Base-by-base conservation (phyloP, 2,888 invertebrate genomes). In the Linnaemya vulpina region DNA sequence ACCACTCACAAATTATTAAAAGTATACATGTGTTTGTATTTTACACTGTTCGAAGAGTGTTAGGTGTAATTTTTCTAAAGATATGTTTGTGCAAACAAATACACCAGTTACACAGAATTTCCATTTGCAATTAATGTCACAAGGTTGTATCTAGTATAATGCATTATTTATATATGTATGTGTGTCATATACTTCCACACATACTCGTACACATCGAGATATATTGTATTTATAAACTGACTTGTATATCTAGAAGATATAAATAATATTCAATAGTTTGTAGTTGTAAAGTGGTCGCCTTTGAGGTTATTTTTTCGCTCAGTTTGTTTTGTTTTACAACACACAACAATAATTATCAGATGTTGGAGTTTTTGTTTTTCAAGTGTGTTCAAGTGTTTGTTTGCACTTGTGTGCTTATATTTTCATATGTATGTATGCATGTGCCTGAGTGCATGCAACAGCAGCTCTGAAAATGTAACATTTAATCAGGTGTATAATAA, bases 401-500 rank as follows among this genome's bases (percentile, higher is more conserved):
- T n/a, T n/a, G n/a, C n/a, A 65, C 20, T 25, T 65, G 49, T 25
- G 15, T 49, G 25, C 13, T 7, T 35, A 40, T n/a, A 17, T 62
- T 15, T 17, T 4, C 40, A 43, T 58, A 8, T 58, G 11, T 11
- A 15, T n/a, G 58, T 30, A 30, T n/a, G 9, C 17, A 35, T 35
- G 25, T 73, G 35, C 40, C 13, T 49, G 40, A 35, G 38, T 22
- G 5, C 51, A 10, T 40, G 65, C 30, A 82, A 35, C 51, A 11
- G 30, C n/a, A 49, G 8, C 8, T 10, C 35, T n/a, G 22, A 58
- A 65, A 67, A 25, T 70, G 30, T 78, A 75, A 71, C 85, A 85
- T 85, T 79, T 85, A 78, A 85, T 82, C 85, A 85, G 85, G 85
- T 85, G 82, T 71, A 85, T 63, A 78, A 55, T 13, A 74, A 67